Evolutionary conservation across 2,797 vertebrate genomes (phyloP).

Genomic region (Protonibea diacanthus): DNA sequence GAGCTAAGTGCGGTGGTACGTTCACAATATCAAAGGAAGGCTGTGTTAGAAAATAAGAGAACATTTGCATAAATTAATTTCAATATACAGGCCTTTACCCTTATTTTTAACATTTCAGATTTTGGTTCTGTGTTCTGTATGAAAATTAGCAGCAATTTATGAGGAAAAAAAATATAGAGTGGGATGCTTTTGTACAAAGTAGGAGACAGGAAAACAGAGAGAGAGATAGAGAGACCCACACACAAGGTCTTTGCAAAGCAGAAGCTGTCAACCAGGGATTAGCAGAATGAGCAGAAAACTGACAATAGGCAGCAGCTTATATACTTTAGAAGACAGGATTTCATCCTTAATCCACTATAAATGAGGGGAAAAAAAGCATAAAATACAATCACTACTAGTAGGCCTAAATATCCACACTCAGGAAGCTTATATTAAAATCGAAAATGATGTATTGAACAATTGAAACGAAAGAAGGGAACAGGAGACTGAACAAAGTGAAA

Average conservation of each 20-base stretch:
- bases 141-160: slow-evolving; percentile 54
- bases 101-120: slow-evolving; percentile 37
- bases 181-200: slow-evolving; percentile 36
- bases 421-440: slow-evolving; percentile 56
- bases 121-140: slow-evolving; percentile 29
- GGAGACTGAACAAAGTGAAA: slow-evolving; percentile 3
- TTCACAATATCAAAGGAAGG: slow-evolving; percentile 30
- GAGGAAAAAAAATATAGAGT: slow-evolving; percentile 16
- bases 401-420: slow-evolving; percentile 58
- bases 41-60: slow-evolving; percentile 18
- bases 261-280: slow-evolving; percentile 83
- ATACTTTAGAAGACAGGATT: slow-evolving; percentile 81
- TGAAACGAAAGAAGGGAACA: slow-evolving; percentile 2
- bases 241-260: slow-evolving; percentile 72
- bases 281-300: slow-evolving; percentile 77
- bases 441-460: slow-evolving; percentile 37
- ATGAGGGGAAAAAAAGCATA: slow-evolving; percentile 62
- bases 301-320: slow-evolving; percentile 83
- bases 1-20: slow-evolving; percentile 19
- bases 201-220: slow-evolving; percentile 14
- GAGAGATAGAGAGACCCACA: slow-evolving; percentile 59
- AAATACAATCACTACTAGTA: slow-evolving; percentile 69
- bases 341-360: slow-evolving; percentile 83
- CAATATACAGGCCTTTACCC: slow-evolving; percentile 28
- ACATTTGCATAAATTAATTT: slow-evolving; percentile 49